Base-by-base conservation (phyloP, 2,888 invertebrate genomes). In the Hylaea fasciaria region DNA sequence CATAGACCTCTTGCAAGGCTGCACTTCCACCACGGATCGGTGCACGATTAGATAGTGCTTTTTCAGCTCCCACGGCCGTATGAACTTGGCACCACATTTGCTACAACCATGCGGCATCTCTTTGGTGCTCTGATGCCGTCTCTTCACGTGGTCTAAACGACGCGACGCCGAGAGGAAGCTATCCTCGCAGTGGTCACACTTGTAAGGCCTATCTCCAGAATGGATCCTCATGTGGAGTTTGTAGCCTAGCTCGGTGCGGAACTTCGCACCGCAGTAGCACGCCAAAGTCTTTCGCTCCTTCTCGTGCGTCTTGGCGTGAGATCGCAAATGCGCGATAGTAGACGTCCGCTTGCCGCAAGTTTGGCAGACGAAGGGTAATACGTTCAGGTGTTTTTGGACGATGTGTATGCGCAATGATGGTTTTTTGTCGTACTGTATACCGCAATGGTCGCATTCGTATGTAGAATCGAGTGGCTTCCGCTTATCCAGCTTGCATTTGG, bases 101-200 rank as follows among this genome's bases (percentile, higher is more conserved):
- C 78, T 76, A 40, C 92, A 92, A 0, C 69, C 80, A 40, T 90
- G 87, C 0, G 82, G 77, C 72, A 85, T 78, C 0, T 86, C 84
- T 17, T 78, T 77, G 0, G 73, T 59, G 12, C 77, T 78, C 52
- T 78, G 81, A 46, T 91, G 90, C 13, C 80, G 76, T n/a, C 91
- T 67, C 59, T 89, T 90, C 0, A 86, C 70, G 45, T 91, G 91
- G 48, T 91, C 91, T 12, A 85, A 40, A 3, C 90, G 72, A 50
- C 91, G 72, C 0, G 91, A 91, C 11, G 91, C 77, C 0, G 91
- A 91, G 0, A 91, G 76, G 60, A 91, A 91, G 12, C 78, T 72
- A 0, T 89, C 88, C 0, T 85, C 88, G 40, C 91, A 91, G 0
- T 82, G 74, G 0, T 69, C 64, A 35, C 91, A 91, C 41, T 82